A percentile compares a stretch with the other conserved stretches of the same genome.
phyloP scores from a whole-genome alignment of 2,113 vertebrate species.

The Anhinga anhinga region DNA sequence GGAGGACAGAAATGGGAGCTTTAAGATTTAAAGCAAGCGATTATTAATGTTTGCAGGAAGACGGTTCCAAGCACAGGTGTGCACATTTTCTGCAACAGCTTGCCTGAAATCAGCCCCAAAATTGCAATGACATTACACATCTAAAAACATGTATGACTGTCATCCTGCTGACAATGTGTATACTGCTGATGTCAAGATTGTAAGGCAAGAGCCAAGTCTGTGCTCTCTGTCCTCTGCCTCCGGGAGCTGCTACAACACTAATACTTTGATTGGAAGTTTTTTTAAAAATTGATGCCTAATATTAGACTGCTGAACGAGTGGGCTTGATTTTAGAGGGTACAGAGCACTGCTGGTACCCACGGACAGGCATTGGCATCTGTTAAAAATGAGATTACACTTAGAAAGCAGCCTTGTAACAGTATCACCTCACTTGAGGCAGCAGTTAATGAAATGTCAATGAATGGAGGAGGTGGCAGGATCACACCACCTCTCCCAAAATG shows the following conservation, averaged over 20 bases:
- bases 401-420: neutral
- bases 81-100: neutral
- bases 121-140: neutral
- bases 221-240: neutral
- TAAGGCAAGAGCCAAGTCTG: neutral
- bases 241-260: neutral
- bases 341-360: fast-evolving
- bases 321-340: neutral
- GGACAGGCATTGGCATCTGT: neutral
- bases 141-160: neutral
- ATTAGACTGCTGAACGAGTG: neutral
- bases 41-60: neutral
- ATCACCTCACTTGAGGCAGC: neutral
- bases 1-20: neutral
- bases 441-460: neutral
- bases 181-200: neutral
- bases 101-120: neutral
- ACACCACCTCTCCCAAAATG: neutral
- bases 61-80: neutral
- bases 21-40: neutral
- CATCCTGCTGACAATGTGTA: neutral
- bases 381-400: neutral
- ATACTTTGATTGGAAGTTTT: neutral
- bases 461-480: neutral
- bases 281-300: neutral